Conservation (phyloP, 2,797 vertebrate species). For the Triplophysa yarkandensis region DNA sequence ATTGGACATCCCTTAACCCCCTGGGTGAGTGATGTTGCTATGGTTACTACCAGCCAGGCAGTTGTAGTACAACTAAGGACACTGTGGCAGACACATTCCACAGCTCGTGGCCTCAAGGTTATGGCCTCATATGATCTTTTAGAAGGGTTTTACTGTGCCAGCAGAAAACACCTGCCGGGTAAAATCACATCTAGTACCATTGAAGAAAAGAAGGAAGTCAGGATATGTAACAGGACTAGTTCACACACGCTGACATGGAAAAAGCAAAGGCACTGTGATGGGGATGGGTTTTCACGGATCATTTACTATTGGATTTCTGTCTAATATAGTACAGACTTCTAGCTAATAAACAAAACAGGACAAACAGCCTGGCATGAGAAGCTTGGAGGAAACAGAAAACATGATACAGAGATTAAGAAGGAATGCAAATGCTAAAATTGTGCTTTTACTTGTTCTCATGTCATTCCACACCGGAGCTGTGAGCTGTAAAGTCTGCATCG, state of each 20-base stretch:
- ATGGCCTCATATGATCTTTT: neutral
- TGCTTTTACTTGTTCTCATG: neutral
- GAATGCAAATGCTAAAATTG: neutral
- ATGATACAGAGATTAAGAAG: neutral
- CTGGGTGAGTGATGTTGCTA: slow-evolving; percentile 27
- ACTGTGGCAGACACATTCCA: slow-evolving; percentile 4
- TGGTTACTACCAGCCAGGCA: slow-evolving; percentile 27
- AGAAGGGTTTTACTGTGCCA: neutral
- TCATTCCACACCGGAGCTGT: neutral
- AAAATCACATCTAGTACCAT: slow-evolving; percentile 3
- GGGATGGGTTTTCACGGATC: slow-evolving; percentile 1
- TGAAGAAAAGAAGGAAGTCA: slow-evolving; percentile 7
- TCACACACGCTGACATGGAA: slow-evolving; percentile 15
- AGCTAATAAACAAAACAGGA: neutral
- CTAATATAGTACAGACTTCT: neutral
- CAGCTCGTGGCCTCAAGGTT: neutral
- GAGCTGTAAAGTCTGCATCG: neutral
- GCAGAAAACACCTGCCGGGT: slow-evolving; percentile 22
- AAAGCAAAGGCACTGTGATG: neutral
- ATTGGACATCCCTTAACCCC: slow-evolving; percentile 9
- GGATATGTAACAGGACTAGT: neutral
- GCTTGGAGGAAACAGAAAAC: neutral
- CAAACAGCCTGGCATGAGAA: neutral
- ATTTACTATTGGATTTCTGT: slow-evolving; percentile 4
- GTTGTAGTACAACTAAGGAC: neutral